Evolutionary conservation across 1,140 invertebrate genomes (phyloP).

Genomic region (Gryllus bimaculatus): DNA sequence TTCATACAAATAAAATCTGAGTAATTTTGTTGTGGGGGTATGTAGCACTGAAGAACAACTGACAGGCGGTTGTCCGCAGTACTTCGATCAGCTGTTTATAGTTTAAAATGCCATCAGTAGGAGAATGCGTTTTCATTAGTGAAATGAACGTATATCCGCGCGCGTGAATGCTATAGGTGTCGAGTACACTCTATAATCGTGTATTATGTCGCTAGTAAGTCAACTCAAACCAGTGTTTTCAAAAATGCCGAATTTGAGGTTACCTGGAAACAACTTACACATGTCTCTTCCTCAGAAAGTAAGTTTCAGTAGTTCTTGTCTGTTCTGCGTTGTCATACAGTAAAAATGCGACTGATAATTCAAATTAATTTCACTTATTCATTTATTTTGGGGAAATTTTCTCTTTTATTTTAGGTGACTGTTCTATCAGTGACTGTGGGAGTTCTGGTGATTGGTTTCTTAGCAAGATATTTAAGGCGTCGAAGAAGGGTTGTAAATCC

Average conservation of each 20-base stretch:
- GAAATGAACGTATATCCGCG: background rate
- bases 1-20: background rate
- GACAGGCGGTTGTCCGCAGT: background rate
- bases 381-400: background rate
- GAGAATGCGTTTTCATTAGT: background rate
- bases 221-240: constrained; percentile 16
- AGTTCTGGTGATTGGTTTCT: constrained; percentile 16
- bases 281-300: constrained; percentile 20
- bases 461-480: constrained; percentile 19
- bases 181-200: background rate
- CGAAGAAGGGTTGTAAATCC: constrained; percentile 12
- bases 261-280: constrained; percentile 12
- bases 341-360: background rate
- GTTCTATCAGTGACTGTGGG: constrained; percentile 20
- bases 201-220: constrained; percentile 13
- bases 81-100: background rate
- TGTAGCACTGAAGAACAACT: background rate
- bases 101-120: background rate
- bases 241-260: constrained; percentile 7
- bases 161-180: background rate
- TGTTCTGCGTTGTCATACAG: background rate
- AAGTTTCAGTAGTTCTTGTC: background rate
- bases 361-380: too few species aligned
- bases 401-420: constrained; percentile 17
- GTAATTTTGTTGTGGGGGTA: background rate